These are phyloP conservation scores for Antitype chi DNA, from an alignment of 2,888 invertebrate genomes.

Conservation along the genomic window DNA sequence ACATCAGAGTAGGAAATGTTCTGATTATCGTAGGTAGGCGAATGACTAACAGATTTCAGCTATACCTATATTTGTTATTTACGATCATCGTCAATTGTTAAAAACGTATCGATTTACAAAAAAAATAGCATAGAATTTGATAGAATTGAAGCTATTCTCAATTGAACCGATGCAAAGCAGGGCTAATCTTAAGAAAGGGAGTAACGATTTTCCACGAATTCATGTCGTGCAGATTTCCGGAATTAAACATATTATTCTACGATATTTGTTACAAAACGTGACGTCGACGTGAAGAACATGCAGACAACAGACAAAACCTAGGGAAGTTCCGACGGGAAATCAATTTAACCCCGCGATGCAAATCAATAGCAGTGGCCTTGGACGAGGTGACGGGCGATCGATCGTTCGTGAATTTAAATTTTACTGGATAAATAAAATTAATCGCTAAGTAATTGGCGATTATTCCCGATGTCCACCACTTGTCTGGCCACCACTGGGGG, in stretches of 20 bases:
- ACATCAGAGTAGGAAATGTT: constrained; percentile 19
- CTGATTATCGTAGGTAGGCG: constrained; percentile 1
- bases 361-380: constrained; percentile 33
- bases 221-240: constrained; percentile 21
- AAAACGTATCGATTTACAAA: constrained; percentile 2
- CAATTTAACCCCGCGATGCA: constrained; percentile 10
- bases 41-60: not conserved
- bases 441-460: constrained; percentile 26
- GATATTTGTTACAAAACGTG: constrained; percentile 34
- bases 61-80: not conserved
- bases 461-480: too few relatives aligned
- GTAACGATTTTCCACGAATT: constrained; percentile 14
- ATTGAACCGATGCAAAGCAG: constrained; percentile 9
- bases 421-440: constrained; percentile 3
- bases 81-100: not conserved
- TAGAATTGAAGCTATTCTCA: constrained; percentile 7
- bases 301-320: constrained; percentile 6
- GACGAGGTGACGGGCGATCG: not conserved
- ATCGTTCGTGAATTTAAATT: constrained; percentile 2
- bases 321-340: constrained; percentile 10
- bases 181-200: constrained; percentile 28
- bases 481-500: too few relatives aligned
- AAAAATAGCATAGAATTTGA: not conserved
- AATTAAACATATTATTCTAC: constrained; percentile 29
- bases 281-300: not conserved